Conservation (phyloP, 2,888 invertebrate species). For the Notocelia uddmanniana region DNA sequence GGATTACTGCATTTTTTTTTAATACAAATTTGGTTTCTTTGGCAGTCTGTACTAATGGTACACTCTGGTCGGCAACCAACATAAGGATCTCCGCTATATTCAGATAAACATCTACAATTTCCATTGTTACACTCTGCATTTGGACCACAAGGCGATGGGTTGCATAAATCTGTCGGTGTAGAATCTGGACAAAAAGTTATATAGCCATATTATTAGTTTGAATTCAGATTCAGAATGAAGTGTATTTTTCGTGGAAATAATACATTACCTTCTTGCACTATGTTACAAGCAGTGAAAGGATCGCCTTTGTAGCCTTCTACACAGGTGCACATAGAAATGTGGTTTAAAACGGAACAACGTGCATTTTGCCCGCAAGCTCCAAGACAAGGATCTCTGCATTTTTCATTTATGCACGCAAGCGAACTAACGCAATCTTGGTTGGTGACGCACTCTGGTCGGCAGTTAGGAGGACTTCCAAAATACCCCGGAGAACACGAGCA, state of each 20-base stretch:
- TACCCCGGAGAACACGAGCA: slow-evolving; percentile 87
- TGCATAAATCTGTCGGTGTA: slow-evolving; percentile 83
- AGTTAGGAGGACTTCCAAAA: slow-evolving; percentile 88
- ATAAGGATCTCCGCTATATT: slow-evolving; percentile 92
- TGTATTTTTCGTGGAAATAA: neutral
- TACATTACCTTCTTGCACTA: slow-evolving; percentile 69
- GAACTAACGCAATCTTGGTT: slow-evolving; percentile 89
- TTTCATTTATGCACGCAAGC: slow-evolving; percentile 87
- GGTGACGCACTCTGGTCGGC: slow-evolving; percentile 88
- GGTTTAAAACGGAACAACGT: slow-evolving; percentile 86
- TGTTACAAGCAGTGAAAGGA: slow-evolving; percentile 83
- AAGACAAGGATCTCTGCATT: slow-evolving; percentile 88
- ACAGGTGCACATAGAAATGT: slow-evolving; percentile 88
- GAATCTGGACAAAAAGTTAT: slow-evolving; percentile 56
- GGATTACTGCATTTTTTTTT: slow-evolving; percentile 92
- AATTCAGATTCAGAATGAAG: neutral
- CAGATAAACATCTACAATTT: slow-evolving; percentile 89
- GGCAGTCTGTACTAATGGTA: slow-evolving; percentile 91
- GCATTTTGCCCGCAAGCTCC: slow-evolving; percentile 88
- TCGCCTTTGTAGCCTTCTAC: slow-evolving; percentile 86
- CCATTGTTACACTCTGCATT: slow-evolving; percentile 90
- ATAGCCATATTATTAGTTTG: neutral
- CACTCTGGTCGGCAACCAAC: slow-evolving; percentile 93
- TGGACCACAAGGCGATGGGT: slow-evolving; percentile 89
- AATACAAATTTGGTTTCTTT: slow-evolving; percentile 89